phyloP scores from a whole-genome alignment of 2,113 vertebrate genomes.

The Heptranchias perlo region DNA sequence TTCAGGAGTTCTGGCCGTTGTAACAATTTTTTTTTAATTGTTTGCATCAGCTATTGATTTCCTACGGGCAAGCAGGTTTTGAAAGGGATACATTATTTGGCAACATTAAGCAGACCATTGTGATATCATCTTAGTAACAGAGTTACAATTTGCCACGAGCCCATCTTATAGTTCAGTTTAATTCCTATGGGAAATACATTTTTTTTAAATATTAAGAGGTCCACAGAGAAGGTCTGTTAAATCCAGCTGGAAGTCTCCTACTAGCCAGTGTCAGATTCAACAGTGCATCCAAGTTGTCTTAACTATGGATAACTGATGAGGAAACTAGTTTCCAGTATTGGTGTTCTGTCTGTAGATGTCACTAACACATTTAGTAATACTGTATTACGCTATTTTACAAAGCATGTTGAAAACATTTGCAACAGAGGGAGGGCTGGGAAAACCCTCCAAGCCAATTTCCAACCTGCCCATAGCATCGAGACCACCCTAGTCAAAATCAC shows the following conservation, averaged over 20 bases:
- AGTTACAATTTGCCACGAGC: neutral
- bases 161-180: neutral
- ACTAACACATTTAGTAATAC: neutral
- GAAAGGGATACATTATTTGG: neutral
- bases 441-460: neutral
- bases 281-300: neutral
- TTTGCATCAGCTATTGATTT: neutral
- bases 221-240: neutral
- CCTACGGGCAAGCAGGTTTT: neutral
- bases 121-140: neutral
- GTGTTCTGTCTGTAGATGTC: neutral
- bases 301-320: neutral
- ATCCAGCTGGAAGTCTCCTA: neutral
- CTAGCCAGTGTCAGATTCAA: neutral
- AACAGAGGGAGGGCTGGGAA: too few species aligned
- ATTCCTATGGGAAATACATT: neutral
- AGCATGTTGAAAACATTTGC: neutral
- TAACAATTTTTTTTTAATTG: neutral
- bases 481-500: neutral
- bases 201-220: neutral
- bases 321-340: neutral
- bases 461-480: neutral
- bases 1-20: neutral
- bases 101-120: neutral
- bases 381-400: neutral